Conservation (phyloP, 2,113 vertebrate genomes). For the Colinus virginianus region DNA sequence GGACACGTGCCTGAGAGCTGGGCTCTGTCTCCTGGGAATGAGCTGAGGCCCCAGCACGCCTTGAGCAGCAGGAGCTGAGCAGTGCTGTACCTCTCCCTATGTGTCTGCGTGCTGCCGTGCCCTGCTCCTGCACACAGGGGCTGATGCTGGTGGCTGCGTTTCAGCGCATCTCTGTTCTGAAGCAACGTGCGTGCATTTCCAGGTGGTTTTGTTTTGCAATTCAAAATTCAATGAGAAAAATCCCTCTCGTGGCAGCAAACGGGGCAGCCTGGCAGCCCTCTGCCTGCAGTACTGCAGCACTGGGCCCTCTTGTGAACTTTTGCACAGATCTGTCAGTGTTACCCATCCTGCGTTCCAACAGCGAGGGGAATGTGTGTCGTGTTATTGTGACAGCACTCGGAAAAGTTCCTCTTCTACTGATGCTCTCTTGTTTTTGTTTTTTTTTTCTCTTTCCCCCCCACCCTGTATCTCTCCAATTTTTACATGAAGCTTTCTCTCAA, state of each 20-base stretch:
- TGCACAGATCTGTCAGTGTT: conserved; percentile 74
- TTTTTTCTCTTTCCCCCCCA: conserved; percentile 58
- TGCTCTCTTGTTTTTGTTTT: conserved; percentile 64
- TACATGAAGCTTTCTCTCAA: conserved; percentile 99
- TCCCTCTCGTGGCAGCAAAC: background rate
- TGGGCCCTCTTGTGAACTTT: conserved; percentile 78
- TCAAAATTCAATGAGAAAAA: background rate
- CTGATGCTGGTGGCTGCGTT: background rate
- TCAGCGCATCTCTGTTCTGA: background rate
- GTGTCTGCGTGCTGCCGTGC: rapidly evolving
- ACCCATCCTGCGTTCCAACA: conserved; percentile 57
- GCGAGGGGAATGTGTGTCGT: conserved; percentile 37
- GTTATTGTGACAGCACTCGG: background rate
- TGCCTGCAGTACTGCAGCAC: background rate
- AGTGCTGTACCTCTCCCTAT: rapidly evolving
- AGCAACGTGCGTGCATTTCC: background rate
- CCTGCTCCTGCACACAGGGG: background rate
- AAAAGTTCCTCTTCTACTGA: conserved; percentile 76
- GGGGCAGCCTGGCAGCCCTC: no score
- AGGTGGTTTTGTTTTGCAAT: background rate
- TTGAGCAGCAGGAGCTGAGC: background rate
- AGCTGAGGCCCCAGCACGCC: background rate
- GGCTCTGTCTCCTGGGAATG: background rate
- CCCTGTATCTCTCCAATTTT: conserved; percentile 77
- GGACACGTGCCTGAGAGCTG: background rate